These are phyloP conservation scores for Piprites chloris DNA, from an alignment of 2,113 vertebrate species.

Conservation along the genomic window DNA sequence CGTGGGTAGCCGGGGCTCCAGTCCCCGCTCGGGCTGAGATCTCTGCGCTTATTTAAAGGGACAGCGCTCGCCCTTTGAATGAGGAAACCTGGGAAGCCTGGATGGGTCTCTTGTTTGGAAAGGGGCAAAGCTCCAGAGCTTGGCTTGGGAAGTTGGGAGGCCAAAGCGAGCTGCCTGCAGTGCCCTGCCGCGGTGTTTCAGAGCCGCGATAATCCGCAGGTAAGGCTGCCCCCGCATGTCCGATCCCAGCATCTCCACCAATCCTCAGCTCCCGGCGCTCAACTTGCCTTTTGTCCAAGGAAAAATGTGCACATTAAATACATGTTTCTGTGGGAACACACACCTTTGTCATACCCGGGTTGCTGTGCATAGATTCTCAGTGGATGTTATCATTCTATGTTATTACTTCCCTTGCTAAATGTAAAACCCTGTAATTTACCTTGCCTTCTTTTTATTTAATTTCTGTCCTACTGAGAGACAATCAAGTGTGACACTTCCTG, in stretches of 20 bases:
- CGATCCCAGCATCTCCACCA: neutral
- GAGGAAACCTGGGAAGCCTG: neutral
- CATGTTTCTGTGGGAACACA: neutral
- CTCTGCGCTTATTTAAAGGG: slow-evolving; percentile 16
- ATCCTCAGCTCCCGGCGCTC: neutral
- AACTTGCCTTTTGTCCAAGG: neutral
- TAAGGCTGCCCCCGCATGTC: slow-evolving; percentile 76
- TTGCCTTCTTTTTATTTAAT: slow-evolving; percentile 31
- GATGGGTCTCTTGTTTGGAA: neutral
- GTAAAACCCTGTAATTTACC: neutral
- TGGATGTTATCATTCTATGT: neutral
- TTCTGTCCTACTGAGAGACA: slow-evolving; percentile 26
- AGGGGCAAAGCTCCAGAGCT: neutral
- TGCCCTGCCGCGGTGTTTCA: neutral
- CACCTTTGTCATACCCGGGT: neutral
- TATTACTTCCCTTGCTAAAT: neutral
- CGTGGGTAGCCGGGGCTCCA: neutral
- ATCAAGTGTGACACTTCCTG: slow-evolving; percentile 63
- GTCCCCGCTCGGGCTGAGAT: neutral
- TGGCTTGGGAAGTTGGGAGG: neutral
- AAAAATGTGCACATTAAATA: neutral
- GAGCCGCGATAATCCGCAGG: neutral
- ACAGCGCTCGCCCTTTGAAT: neutral
- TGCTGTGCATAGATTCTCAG: neutral
- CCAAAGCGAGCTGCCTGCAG: neutral